Conservation (phyloP, 2,888 invertebrate species). For the Deilephila porcellus region DNA sequence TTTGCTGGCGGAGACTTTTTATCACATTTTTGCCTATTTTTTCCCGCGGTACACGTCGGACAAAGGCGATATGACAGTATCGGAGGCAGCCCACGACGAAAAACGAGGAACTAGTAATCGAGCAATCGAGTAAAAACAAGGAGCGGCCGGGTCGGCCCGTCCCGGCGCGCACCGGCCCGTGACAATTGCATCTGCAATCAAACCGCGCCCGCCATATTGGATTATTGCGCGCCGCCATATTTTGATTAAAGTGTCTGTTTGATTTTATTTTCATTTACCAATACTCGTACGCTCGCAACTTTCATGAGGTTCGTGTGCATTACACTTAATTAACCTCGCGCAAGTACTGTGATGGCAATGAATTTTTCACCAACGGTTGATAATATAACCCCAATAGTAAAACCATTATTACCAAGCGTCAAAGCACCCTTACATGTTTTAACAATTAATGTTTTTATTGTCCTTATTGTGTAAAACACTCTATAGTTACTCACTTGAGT, state of each 20-base stretch:
- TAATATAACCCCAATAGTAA: too few relatives aligned
- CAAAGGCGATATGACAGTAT: conserved; percentile 84
- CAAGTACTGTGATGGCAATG: background rate
- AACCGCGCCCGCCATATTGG: conserved; percentile 77
- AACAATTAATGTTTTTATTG: too few relatives aligned
- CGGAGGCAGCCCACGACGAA: conserved; percentile 71
- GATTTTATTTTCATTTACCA: conserved; percentile 29
- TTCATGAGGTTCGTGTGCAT: background rate
- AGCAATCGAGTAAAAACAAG: conserved; percentile 80
- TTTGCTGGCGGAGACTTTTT: conserved; percentile 81
- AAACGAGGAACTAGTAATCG: conserved; percentile 79
- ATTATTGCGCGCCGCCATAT: conserved; percentile 71
- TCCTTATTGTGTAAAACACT: too few relatives aligned
- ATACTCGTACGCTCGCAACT: conserved; percentile 11
- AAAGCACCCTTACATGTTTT: too few relatives aligned
- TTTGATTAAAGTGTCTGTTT: conserved; percentile 66
- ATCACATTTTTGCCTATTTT: conserved; percentile 72
- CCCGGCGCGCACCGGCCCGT: conserved; percentile 65
- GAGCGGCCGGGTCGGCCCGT: conserved; percentile 59
- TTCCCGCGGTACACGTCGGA: conserved; percentile 64
- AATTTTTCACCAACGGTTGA: too few relatives aligned
- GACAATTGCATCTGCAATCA: conserved; percentile 80
- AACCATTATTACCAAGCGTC: too few relatives aligned
- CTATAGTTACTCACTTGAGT: too few relatives aligned
- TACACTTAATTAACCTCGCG: background rate